Base-by-base conservation (phyloP, 2,113 vertebrate species). In the Condylura cristata region DNA sequence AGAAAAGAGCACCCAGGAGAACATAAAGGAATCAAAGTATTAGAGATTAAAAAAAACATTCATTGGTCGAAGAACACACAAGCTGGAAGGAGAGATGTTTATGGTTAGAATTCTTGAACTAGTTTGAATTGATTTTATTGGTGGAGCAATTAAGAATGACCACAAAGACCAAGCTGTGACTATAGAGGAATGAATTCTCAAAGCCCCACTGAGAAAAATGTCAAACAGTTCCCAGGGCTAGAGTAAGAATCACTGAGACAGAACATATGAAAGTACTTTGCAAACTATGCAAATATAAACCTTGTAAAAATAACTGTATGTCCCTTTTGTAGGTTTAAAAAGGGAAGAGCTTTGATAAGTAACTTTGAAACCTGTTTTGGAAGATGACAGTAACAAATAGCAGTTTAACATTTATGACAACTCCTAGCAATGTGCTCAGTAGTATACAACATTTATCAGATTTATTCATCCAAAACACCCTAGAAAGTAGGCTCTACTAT, bases 331-430 rank as follows among this genome's bases (percentile, higher is more conserved):
- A 30, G 41, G 30, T 84, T 61, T 91, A 86, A 93, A 83, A 44
- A 12, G 13, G 32, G 92, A 84, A 71, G 71, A 75, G 41, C 24
- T 68, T 58, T 65, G 37, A 56, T 68, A 86, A 51, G 63, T 63
- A 92, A 90, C 46, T 94, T 79, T 74, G 80, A 94, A 95, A 93
- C 8, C 37, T 88, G 18, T 22, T 85, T 72, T n/a, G 37, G 56
- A 93, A 58, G 65, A 82, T 44, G 60, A 93, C 58, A n/a, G 51
- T 56, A 94, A 91, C 32, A 92, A 86, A 75, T 3, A 95, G 32
- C 32, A 84, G 16, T 39, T 91, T 86, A 56, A 61, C 32, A 18
- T 34, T 30, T 71, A 84, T 1, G 48, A n/a, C n/a, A 70, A 70
- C 48, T 41, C 22, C 41, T 85, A 66, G 66, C 16, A 82, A 22